Evolutionary conservation across 2,888 invertebrate species (phyloP).

Genomic region (Tigriopus californicus): DNA sequence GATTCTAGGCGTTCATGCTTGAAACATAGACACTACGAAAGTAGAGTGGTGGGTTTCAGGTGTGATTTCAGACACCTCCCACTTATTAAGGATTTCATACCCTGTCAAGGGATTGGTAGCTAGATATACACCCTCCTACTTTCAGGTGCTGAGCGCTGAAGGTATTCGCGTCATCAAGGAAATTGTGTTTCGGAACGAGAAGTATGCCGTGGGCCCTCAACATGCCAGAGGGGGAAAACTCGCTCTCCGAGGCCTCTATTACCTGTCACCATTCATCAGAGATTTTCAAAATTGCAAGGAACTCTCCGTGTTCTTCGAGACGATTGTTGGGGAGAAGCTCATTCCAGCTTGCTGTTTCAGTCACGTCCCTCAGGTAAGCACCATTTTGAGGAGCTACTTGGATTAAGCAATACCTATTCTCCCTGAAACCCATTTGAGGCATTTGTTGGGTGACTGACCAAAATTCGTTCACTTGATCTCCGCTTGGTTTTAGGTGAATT

Average conservation of each 20-base stretch:
- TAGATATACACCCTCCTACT: too few relatives aligned
- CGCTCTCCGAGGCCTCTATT: neutral
- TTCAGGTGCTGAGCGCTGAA: neutral
- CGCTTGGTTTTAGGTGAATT: neutral
- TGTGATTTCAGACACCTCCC: too few relatives aligned
- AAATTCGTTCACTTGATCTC: too few relatives aligned
- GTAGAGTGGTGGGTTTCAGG: too few relatives aligned
- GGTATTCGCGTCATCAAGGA: neutral
- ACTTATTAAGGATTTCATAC: too few relatives aligned
- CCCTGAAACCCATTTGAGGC: too few relatives aligned
- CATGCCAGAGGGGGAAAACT: neutral
- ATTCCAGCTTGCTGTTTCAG: neutral
- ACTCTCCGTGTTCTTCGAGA: neutral
- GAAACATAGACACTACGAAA: too few relatives aligned
- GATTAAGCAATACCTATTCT: too few relatives aligned
- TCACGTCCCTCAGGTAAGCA: neutral
- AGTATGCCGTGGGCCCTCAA: neutral
- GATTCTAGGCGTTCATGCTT: too few relatives aligned
- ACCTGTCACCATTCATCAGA: neutral
- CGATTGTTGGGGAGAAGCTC: neutral
- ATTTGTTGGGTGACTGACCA: too few relatives aligned
- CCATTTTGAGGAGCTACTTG: neutral
- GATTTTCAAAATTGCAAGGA: conserved; percentile 1
- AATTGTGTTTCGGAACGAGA: neutral
- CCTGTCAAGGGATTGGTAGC: too few relatives aligned